Evolutionary conservation across 1,140 invertebrate species (phyloP), one percentile per base, ranked within the genome.

Genomic region (Drosophila lini): DNA sequence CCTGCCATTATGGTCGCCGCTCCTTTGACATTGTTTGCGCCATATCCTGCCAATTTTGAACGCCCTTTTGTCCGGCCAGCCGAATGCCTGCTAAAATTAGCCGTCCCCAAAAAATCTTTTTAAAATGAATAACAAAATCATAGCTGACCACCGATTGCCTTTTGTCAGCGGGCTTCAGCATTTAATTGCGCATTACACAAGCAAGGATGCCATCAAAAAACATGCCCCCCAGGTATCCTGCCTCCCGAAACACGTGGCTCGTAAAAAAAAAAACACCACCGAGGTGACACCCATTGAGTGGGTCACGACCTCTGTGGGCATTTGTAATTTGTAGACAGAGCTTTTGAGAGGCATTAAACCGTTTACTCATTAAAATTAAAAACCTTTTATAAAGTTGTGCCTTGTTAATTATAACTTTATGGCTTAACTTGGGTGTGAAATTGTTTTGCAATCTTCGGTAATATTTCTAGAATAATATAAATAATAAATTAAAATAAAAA

Each of bases 91-190:
- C 32, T 31, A 57, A 70, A 70, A 70, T 71, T 48, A 70, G 65
- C 19, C 32, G 5, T 28, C 6, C 19, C 22, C 13, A 10, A 15
- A 41, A 57, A 44, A 8, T 69, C 9, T 38, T 36, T 41, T 58
- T 28, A 41, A 70, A 71, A 59, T 59, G 16, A 58, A 50, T 70
- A 71, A 71, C 68, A 28, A 34, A 47, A 50, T 59, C 50, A 59
- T 69, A 28, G 15, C 44, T 32, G 44, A 34, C 15, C 36, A 28
- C 11, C 19, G 45, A 50, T 22, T 19, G 40, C 61, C 45, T 44
- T 38, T 69, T 68, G 11, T 32, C 16, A 55, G 8, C n/a, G 5
- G 3, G 5, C n/a, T 13, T 13, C 0, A 31, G 19, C 10, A 48
- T 34, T 36, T 42, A 52, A 67, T 52, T 65, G 31, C 44, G 65